Conservation (phyloP, 1,140 invertebrate species). For the Chlorops oryzae region DNA sequence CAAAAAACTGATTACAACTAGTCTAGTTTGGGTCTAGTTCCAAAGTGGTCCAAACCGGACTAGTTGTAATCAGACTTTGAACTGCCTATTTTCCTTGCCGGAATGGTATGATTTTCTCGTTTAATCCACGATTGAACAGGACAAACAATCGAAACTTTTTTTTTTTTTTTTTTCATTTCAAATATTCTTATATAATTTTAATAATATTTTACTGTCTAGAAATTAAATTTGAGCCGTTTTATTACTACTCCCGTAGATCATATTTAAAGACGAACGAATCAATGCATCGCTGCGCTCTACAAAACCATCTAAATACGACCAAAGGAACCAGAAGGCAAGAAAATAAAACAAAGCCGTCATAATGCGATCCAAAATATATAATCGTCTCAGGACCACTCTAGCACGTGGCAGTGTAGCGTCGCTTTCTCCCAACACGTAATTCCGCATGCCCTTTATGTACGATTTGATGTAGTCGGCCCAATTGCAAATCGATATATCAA, state of each 20-base stretch:
- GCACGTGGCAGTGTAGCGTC: conserved; percentile 67
- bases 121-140: no score
- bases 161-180: no score
- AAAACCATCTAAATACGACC: conserved; percentile 38
- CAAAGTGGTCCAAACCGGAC: no score
- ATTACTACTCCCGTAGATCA: conserved; percentile 10
- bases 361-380: conserved; percentile 53
- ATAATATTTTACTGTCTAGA: no score
- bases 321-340: conserved; percentile 47
- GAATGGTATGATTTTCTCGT: no score
- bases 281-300: conserved; percentile 33
- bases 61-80: no score
- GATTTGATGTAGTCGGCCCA: conserved; percentile 64
- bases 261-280: conserved; percentile 18
- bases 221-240: conserved; percentile 4
- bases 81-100: no score
- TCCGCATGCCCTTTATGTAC: conserved; percentile 67
- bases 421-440: conserved; percentile 71
- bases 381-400: conserved; percentile 53
- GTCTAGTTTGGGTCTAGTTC: no score
- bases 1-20: no score
- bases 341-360: conserved; percentile 42
- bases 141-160: no score
- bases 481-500: conserved; percentile 57
- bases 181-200: no score